Base-by-base conservation (phyloP, 2,888 invertebrate genomes). In the Meliscaeva auricollis region DNA sequence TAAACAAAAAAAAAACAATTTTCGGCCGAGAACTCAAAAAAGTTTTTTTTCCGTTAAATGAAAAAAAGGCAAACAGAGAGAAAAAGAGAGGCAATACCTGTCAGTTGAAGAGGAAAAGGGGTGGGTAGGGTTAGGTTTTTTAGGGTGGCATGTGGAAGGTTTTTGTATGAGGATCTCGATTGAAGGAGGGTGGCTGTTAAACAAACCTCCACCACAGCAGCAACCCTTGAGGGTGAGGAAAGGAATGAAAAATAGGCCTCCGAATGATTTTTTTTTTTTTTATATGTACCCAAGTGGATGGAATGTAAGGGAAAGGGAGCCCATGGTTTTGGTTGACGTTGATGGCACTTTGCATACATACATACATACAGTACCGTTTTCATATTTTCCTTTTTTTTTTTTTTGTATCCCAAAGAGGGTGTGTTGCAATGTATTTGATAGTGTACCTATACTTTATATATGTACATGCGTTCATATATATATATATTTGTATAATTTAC, bases 21-120 rank as follows among this genome's bases (percentile, higher is more conserved):
- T 84, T 84, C 80, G 84, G 84, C 84, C 84, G 84, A 84, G 80
- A 84, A 84, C 80, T 84, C 84, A 70, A 76, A 84, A 80, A 41
- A 35, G 35, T 20, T 66, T 66, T 44, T 62, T 66, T 66, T 66
- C 41, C 32, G 35, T 32, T n/a, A n/a, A n/a, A n/a, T n/a, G 46
- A 60, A 70, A 74, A 56, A 66, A 60, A 73, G 35, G 17, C 58
- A 73, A 73, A 60, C 20, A 73, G 44, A 41, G 60, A 70, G 56
- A 41, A 72, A 68, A 50, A 50, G 30, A 66, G 41, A 56, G 30
- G 64, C 13, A 70, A 20, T 35, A 64, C 58, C 66, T 72, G 66
- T 15, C 52, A 54, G 66, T 38, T 68, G 60, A 20, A 52, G 44
- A 32, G 13, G 30, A 26, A 72, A 72, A 52, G 54, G 56, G 30